A percentile compares a stretch with the other conserved stretches of the same genome.
Evolutionary conservation across 2,888 invertebrate species (phyloP).

Genomic region (Acleris sparsana): DNA sequence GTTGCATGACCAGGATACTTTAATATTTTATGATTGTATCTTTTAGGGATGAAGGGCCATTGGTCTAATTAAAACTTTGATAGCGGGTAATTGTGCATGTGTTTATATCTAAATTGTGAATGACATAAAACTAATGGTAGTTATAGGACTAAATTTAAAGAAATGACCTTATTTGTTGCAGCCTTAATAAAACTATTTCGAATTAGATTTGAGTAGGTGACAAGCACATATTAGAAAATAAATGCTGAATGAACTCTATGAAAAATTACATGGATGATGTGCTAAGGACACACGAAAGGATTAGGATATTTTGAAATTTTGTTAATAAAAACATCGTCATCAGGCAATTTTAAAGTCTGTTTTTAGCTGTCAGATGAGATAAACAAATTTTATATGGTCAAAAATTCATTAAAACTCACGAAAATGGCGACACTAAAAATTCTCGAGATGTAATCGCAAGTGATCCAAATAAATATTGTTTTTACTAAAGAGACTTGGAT

Average conservation of each 20-base stretch:
- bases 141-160: not conserved
- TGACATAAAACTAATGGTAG: not conserved
- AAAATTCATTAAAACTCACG: conserved; percentile 26
- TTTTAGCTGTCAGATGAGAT: conserved; percentile 28
- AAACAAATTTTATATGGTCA: conserved; percentile 30
- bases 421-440: conserved; percentile 23
- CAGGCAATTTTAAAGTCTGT: conserved; percentile 6
- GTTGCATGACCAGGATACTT: conserved; percentile 47
- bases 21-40: conserved; percentile 43
- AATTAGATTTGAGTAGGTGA: too few relatives aligned
- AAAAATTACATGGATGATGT: not conserved
- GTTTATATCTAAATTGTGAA: conserved; percentile 15
- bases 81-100: conserved; percentile 9
- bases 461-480: conserved; percentile 28
- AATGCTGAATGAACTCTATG: not conserved
- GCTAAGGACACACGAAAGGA: not conserved
- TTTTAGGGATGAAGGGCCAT: conserved; percentile 35
- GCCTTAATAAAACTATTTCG: too few relatives aligned
- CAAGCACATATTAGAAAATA: not conserved
- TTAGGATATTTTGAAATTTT: not conserved
- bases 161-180: too few relatives aligned
- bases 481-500: conserved; percentile 22
- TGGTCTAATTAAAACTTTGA: conserved; percentile 30
- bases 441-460: conserved; percentile 34
- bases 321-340: too few relatives aligned